Percentiles rank a stretch among this genome's conserved stretches.
Conservation (phyloP, 53 echinoderm and acorn worm genomes). For the Paracentrotus lividus region DNA sequence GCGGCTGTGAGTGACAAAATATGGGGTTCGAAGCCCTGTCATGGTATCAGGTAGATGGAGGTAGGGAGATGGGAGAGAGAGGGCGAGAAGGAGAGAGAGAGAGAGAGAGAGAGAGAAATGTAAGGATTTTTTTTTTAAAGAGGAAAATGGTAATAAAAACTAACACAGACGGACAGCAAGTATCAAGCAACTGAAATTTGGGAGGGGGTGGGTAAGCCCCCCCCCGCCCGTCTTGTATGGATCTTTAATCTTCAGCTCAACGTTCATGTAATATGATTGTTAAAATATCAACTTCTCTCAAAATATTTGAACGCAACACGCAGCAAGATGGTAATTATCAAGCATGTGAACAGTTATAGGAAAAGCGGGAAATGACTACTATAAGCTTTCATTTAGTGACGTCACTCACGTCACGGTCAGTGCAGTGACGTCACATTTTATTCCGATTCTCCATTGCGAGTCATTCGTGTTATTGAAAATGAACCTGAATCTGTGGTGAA, state of each 20-base stretch:
- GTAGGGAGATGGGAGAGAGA: neutral
- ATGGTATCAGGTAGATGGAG: neutral
- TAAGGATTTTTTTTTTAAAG: too few species aligned
- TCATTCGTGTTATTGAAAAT: neutral
- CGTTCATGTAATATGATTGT: neutral
- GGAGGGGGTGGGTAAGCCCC: neutral
- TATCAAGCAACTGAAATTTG: neutral
- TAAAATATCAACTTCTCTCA: neutral
- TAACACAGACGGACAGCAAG: neutral
- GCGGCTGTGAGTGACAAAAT: too few species aligned
- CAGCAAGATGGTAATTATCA: neutral
- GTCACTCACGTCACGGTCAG: conserved; percentile 29
- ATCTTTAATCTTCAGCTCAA: too few species aligned
- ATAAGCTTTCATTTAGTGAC: conserved; percentile 20
- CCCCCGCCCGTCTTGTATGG: too few species aligned
- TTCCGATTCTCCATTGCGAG: neutral
- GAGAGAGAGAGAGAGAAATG: neutral
- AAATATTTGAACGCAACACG: neutral
- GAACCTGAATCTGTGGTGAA: neutral
- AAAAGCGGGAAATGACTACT: neutral
- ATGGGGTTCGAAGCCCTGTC: too few species aligned
- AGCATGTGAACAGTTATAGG: neutral
- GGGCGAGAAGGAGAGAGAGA: neutral
- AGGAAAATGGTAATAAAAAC: too few species aligned
- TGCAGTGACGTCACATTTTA: conserved; percentile 20